Evolutionary conservation across 92 coral and sea anemone genomes (phyloP), one percentile per base, ranked within the genome.

Genomic region (Paragorgia papillata): DNA sequence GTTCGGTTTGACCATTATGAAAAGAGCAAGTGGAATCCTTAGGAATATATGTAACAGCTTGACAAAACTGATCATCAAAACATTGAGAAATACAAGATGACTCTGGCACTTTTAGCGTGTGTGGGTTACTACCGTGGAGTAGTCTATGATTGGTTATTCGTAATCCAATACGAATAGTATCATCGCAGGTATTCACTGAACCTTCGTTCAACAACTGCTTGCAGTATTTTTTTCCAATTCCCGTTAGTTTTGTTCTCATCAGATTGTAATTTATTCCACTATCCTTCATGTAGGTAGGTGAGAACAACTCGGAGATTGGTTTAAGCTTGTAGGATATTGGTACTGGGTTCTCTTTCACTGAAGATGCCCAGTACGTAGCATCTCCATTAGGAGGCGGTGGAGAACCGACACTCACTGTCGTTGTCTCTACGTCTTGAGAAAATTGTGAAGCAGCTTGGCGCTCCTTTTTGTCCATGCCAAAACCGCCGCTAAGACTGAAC

Each of bases 351-450:
- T n/a, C n/a, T 82, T 13, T 86, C 83, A 6, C 81, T 83, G 78
- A 69, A 13, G 86, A 40, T 9, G 86, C 89, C 89, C 89, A 86
- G 1, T 69, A 81, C 82, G 75, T 18, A 0, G 86, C 86, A 43
- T 86, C 86, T 10, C 86, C 89, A 55, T 86, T 76, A 18, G 82
- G 74, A 7, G 90, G 87, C 3, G 87, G 90, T 10, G 90, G 67
- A 2, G 87, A 77, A 7, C 90, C 90, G 3, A 86, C 86, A 1
- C 83, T 82, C 25, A 59, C 75, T 14, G 90, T 81, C 18, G 70
- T 76, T 31, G 90, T 86, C 41, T 86, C 79, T 0, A 82, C 90
- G 2, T 30, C 55, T 13, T 82, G 73, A 14, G 82, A 17, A 61
- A 86, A 86, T 1, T 58, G 54, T 58, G 89, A 86, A 1, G 89